phyloP scores from a whole-genome alignment of 2,113 vertebrate species.

The Paradisaea rubra region DNA sequence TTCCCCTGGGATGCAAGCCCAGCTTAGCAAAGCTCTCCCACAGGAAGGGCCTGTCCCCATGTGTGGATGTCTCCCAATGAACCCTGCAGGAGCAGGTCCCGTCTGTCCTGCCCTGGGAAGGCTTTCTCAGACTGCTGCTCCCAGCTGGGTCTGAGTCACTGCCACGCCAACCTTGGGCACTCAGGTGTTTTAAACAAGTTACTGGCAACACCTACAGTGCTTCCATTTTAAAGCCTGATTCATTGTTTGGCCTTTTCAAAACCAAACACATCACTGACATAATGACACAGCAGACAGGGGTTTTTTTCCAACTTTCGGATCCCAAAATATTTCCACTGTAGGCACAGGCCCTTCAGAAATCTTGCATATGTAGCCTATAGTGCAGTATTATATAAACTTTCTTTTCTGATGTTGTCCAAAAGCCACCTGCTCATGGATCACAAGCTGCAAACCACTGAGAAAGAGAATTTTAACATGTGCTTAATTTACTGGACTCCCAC shows the following conservation, averaged over 20 bases:
- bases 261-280: not conserved
- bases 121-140: not conserved
- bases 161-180: not conserved
- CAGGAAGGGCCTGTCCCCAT: accelerated
- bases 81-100: not conserved
- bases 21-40: not conserved
- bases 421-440: not conserved
- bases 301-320: not conserved
- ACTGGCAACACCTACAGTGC: slow-evolving; percentile 18
- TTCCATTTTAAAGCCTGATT: slow-evolving; percentile 45
- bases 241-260: slow-evolving; percentile 47
- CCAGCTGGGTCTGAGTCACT: not conserved
- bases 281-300: not conserved
- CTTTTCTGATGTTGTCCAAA: not conserved
- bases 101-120: not conserved
- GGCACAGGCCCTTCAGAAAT: not conserved
- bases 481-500: not conserved
- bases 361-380: not conserved
- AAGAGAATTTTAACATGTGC: not conserved
- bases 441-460: not conserved
- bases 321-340: not conserved
- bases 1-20: not conserved
- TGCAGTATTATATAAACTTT: not conserved
- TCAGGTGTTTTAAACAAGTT: not conserved
- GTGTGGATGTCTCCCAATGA: accelerated